Conservation (phyloP, 2,888 invertebrate genomes). For the Synergus umbraculus region DNA sequence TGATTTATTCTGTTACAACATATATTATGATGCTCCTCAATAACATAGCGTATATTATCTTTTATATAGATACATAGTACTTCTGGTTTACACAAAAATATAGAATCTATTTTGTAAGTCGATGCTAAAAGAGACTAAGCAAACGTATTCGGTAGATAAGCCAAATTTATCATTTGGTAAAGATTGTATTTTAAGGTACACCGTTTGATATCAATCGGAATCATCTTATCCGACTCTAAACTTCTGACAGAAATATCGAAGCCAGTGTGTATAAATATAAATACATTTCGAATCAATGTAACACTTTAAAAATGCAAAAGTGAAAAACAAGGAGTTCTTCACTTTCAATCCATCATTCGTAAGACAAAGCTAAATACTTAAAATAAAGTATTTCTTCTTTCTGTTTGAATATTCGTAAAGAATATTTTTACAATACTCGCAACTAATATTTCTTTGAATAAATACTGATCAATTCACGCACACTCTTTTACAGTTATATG, state of each 20-base stretch:
- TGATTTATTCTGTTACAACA: constrained; percentile 73
- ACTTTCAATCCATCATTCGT: neutral
- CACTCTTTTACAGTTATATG: neutral
- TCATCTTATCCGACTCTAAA: neutral
- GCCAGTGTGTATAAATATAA: neutral
- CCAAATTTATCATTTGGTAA: constrained; percentile 45
- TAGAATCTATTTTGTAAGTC: constrained; percentile 72
- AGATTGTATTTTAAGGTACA: constrained; percentile 47
- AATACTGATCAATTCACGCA: neutral
- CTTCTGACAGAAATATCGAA: neutral
- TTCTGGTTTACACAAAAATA: constrained; percentile 75
- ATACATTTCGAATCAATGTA: neutral
- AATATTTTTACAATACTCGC: neutral
- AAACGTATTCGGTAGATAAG: constrained; percentile 60
- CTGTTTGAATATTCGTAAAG: neutral
- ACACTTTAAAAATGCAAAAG: neutral
- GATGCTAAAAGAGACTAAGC: constrained; percentile 66
- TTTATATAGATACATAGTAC: constrained; percentile 70
- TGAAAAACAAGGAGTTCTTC: neutral
- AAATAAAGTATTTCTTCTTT: neutral
- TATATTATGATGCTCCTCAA: constrained; percentile 65
- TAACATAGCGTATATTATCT: constrained; percentile 75
- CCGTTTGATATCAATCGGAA: constrained; percentile 2
- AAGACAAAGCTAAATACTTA: neutral
- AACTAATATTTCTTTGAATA: neutral